These are phyloP conservation scores for Acanthiza pusilla DNA, from an alignment of 2,797 vertebrate species.

Conservation along the genomic window DNA sequence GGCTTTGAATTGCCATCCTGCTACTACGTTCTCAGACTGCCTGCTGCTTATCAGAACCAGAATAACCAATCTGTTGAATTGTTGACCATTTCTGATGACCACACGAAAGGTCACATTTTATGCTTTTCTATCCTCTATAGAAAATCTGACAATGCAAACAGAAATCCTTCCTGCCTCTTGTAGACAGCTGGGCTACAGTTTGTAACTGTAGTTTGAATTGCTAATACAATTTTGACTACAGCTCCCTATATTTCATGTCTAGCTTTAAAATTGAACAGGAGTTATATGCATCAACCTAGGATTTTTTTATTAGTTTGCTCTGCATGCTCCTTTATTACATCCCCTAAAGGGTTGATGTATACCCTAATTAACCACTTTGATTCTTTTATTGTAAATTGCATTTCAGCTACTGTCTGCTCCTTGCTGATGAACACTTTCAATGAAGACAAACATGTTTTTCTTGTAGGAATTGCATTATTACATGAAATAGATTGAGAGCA, in stretches of 20 bases:
- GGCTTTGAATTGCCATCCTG: neutral
- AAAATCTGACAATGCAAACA: neutral
- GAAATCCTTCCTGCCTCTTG: neutral
- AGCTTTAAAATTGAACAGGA: constrained; percentile 1
- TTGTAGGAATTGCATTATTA: neutral
- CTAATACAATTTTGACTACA: neutral
- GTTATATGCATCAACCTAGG: neutral
- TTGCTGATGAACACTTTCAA: neutral
- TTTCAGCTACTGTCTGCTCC: neutral
- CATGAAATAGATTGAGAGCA: neutral
- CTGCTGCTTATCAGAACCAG: neutral
- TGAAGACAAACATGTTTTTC: constrained; percentile 5
- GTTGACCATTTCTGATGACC: neutral
- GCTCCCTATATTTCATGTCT: neutral
- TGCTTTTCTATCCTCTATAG: neutral
- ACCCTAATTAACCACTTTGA: neutral
- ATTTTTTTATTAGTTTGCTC: neutral
- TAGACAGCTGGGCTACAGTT: neutral
- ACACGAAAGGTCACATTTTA: neutral
- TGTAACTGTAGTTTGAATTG: neutral
- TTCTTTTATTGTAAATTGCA: neutral
- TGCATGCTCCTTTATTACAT: neutral
- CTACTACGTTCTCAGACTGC: neutral
- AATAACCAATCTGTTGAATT: neutral
- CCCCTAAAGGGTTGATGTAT: neutral